Evolutionary conservation across 1,140 invertebrate species (phyloP).

Genomic region (Drosophila santomea): DNA sequence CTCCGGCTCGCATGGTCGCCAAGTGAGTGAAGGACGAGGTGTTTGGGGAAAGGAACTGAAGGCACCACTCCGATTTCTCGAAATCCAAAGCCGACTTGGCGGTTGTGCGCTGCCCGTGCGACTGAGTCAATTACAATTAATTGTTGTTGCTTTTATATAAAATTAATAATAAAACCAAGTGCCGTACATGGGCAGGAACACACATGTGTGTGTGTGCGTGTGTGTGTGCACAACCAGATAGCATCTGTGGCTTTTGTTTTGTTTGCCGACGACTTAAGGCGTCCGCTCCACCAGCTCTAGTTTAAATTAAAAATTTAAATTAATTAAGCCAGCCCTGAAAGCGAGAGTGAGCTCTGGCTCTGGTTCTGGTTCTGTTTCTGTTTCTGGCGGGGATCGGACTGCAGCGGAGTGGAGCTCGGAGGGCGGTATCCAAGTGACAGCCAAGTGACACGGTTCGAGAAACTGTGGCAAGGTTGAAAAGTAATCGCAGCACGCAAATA

Average conservation of each 20-base stretch:
- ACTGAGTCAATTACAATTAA: constrained; percentile 82
- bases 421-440: constrained; percentile 16
- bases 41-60: no score
- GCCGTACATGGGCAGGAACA: background rate
- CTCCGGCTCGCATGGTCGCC: constrained; percentile 13
- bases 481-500: constrained; percentile 6
- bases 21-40: background rate
- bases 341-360: constrained; percentile 54
- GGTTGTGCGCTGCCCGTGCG: constrained; percentile 56
- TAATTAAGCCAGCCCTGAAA: constrained; percentile 65
- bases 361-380: no score
- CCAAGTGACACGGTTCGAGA: constrained; percentile 47
- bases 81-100: constrained; percentile 49
- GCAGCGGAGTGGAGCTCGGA: background rate
- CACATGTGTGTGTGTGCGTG: background rate
- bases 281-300: constrained; percentile 56
- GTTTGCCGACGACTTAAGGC: constrained; percentile 61
- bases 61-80: no score
- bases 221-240: constrained; percentile 22
- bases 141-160: constrained; percentile 85
- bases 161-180: constrained; percentile 77
- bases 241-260: constrained; percentile 64
- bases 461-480: constrained; percentile 63
- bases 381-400: background rate
- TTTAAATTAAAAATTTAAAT: constrained; percentile 68